phyloP scores from a whole-genome alignment of 1,140 invertebrate species.

The Notospermus geniculatus region DNA sequence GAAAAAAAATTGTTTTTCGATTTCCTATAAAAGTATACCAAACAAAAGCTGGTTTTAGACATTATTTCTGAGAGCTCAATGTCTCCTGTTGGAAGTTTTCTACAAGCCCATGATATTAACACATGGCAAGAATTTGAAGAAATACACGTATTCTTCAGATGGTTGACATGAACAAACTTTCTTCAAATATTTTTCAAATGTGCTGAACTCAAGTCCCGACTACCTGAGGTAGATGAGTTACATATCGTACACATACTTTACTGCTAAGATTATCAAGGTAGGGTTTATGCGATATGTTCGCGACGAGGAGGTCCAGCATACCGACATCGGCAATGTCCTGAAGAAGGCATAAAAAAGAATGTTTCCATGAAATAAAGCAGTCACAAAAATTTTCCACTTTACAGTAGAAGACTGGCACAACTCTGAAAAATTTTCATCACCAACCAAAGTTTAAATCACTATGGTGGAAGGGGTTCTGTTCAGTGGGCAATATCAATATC shows the following conservation, averaged over 20 bases:
- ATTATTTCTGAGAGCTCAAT: no score
- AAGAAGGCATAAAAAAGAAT: slow-evolving; percentile 8
- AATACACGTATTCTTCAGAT: no score
- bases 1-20: slow-evolving; percentile 29
- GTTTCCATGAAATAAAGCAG: not conserved
- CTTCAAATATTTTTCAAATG: no score
- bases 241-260: slow-evolving; percentile 32
- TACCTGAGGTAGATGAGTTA: no score
- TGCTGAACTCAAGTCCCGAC: not conserved
- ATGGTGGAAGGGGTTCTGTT: not conserved
- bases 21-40: no score
- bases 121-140: no score
- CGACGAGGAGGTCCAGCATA: slow-evolving; percentile 38
- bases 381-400: not conserved
- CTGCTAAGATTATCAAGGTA: slow-evolving; percentile 45
- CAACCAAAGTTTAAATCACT: not conserved
- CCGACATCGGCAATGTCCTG: slow-evolving; percentile 41
- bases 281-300: slow-evolving; percentile 48
- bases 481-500: no score
- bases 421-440: not conserved
- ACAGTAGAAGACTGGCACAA: not conserved
- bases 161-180: no score
- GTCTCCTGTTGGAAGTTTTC: no score
- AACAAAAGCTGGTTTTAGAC: no score
- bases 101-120: no score